These are phyloP conservation scores for Eristalis arbustorum DNA, from an alignment of 2,888 invertebrate species.

Conservation along the genomic window DNA sequence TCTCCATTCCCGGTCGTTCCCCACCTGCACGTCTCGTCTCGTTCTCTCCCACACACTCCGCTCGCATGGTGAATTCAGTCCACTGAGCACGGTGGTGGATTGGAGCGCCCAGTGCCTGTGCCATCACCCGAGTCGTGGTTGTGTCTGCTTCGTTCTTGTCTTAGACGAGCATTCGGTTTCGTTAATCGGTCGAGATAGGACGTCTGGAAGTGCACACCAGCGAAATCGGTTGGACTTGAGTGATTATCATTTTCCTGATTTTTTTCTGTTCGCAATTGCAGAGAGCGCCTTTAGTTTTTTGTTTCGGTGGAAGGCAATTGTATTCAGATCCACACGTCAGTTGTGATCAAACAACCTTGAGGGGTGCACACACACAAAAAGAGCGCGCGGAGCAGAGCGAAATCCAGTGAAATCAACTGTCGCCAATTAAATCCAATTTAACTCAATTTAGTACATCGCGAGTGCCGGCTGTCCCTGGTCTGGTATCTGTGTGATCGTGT, in stretches of 20 bases:
- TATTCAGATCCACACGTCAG: background rate
- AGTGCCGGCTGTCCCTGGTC: background rate
- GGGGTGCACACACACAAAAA: slow-evolving; percentile 38
- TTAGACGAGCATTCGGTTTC: slow-evolving; percentile 61
- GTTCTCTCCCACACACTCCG: slow-evolving; percentile 14
- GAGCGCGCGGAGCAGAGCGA: background rate
- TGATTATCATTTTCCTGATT: background rate
- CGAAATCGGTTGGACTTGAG: slow-evolving; percentile 22
- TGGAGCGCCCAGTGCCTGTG: background rate
- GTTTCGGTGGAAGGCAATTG: background rate
- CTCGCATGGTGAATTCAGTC: slow-evolving; percentile 22
- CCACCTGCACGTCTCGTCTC: slow-evolving; percentile 44
- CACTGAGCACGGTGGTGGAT: slow-evolving; percentile 50
- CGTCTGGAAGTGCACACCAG: slow-evolving; percentile 19
- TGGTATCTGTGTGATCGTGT: slow-evolving; percentile 28
- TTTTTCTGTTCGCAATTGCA: background rate
- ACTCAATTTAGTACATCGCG: slow-evolving; percentile 46
- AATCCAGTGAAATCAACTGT: slow-evolving; percentile 33
- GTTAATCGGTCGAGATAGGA: slow-evolving; percentile 54
- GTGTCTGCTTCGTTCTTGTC: slow-evolving; percentile 50
- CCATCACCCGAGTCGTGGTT: slow-evolving; percentile 2
- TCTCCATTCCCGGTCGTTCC: slow-evolving; percentile 45
- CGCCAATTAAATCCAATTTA: slow-evolving; percentile 66
- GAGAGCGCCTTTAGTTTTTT: background rate
- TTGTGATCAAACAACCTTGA: slow-evolving; percentile 39